These are phyloP conservation scores for Fabriciana adippe DNA, from an alignment of 2,888 invertebrate genomes.

Conservation along the genomic window DNA sequence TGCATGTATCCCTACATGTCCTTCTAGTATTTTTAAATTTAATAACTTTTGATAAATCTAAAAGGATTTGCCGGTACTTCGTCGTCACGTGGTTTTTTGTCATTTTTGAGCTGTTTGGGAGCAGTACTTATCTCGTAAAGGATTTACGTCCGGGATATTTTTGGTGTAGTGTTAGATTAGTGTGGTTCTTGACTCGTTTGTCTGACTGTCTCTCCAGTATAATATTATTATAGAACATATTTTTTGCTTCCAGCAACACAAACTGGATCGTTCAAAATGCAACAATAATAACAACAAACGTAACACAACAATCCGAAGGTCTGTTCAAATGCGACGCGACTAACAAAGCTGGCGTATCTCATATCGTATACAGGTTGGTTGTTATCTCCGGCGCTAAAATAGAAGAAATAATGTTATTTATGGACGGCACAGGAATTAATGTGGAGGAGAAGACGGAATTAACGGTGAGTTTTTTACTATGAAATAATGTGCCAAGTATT, in stretches of 20 bases:
- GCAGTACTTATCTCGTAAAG: too few species aligned
- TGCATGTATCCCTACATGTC: too few species aligned
- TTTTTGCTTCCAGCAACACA: conserved; percentile 54
- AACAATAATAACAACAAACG: conserved; percentile 50
- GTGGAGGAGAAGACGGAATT: conserved; percentile 50
- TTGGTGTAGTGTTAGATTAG: too few species aligned
- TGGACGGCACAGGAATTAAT: conserved; percentile 46
- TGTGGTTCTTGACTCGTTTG: too few species aligned
- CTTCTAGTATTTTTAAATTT: too few species aligned
- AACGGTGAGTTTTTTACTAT: conserved; percentile 47
- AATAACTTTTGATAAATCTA: too few species aligned
- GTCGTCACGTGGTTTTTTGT: too few species aligned
- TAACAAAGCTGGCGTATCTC: conserved; percentile 82
- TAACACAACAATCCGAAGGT: conserved; percentile 65
- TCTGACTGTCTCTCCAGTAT: not conserved
- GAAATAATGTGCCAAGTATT: not conserved
- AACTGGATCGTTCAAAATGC: conserved; percentile 56
- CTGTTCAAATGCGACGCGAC: conserved; percentile 82
- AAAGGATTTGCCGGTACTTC: too few species aligned
- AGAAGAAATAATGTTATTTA: conserved; percentile 49
- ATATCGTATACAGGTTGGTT: conserved; percentile 74
- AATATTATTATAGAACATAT: not conserved
- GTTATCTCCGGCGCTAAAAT: conserved; percentile 63
- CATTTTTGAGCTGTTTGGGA: too few species aligned
- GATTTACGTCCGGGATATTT: too few species aligned